phyloP scores from a whole-genome alignment of 2,888 invertebrate genomes.

The Argyresthia albistria region DNA sequence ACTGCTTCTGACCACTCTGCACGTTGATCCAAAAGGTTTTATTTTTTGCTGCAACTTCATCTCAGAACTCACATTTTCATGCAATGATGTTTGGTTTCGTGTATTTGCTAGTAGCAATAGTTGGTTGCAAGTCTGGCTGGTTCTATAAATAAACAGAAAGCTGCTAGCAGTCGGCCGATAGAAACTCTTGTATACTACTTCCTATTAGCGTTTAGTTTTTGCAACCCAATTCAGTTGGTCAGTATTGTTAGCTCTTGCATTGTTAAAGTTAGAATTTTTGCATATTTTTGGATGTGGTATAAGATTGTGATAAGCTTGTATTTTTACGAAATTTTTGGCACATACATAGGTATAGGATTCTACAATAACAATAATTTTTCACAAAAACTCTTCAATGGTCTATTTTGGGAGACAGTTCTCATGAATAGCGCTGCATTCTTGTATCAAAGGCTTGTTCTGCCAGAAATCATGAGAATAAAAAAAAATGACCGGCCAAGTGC shows the following conservation, averaged over 20 bases:
- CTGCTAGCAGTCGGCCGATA: conserved; percentile 24
- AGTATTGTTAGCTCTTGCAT: no score
- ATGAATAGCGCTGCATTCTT: no score
- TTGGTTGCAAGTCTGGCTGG: conserved; percentile 16
- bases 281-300: not conserved
- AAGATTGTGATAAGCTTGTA: not conserved
- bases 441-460: no score
- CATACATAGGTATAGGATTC: no score
- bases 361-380: no score
- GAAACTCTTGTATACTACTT: conserved; percentile 16
- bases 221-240: conserved; percentile 1
- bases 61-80: conserved; percentile 14
- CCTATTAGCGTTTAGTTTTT: conserved; percentile 11
- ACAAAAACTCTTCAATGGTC: no score
- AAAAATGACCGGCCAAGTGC: no score
- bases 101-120: conserved; percentile 24
- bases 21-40: not conserved
- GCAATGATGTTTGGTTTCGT: conserved; percentile 15
- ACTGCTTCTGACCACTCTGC: not conserved
- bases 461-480: no score
- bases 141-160: conserved; percentile 56
- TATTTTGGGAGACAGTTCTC: no score
- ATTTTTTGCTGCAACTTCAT: not conserved
- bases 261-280: not conserved
- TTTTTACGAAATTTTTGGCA: not conserved